A percentile compares a stretch with the other conserved stretches of the same genome.
These are phyloP conservation scores for Anolis sagrei DNA, from an alignment of 2,113 vertebrate genomes.

Conservation along the genomic window DNA sequence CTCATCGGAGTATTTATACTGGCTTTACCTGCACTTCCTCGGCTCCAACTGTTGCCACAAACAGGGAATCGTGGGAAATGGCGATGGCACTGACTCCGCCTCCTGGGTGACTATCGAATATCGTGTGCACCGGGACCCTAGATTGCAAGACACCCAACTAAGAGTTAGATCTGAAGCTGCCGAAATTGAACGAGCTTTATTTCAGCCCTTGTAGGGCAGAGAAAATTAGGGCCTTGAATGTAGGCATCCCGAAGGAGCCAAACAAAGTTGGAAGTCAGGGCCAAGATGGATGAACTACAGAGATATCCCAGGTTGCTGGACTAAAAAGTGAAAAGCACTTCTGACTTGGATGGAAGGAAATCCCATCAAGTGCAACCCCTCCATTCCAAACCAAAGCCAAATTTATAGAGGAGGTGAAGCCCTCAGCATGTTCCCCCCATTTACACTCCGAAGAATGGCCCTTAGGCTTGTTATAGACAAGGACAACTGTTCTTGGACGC, in stretches of 20 bases:
- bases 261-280: background rate
- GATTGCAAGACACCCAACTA: background rate
- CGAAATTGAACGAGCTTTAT: background rate
- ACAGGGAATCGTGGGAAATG: constrained; percentile 83
- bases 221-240: background rate
- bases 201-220: background rate
- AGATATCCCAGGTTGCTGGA: background rate
- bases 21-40: constrained; percentile 83
- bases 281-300: background rate
- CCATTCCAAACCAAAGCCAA: no score
- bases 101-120: constrained; percentile 84
- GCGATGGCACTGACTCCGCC: constrained; percentile 79
- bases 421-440: no score
- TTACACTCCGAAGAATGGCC: no score
- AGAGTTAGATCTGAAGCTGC: background rate
- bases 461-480: no score
- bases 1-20: fast-evolving
- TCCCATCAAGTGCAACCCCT: no score
- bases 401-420: no score
- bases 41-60: constrained; percentile 85
- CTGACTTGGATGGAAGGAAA: no score
- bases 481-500: no score
- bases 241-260: background rate
- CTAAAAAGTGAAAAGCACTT: background rate
- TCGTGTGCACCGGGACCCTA: constrained; percentile 89